These are phyloP conservation scores for Atrichornis clamosus DNA, from an alignment of 2,113 vertebrate species.

Conservation along the genomic window DNA sequence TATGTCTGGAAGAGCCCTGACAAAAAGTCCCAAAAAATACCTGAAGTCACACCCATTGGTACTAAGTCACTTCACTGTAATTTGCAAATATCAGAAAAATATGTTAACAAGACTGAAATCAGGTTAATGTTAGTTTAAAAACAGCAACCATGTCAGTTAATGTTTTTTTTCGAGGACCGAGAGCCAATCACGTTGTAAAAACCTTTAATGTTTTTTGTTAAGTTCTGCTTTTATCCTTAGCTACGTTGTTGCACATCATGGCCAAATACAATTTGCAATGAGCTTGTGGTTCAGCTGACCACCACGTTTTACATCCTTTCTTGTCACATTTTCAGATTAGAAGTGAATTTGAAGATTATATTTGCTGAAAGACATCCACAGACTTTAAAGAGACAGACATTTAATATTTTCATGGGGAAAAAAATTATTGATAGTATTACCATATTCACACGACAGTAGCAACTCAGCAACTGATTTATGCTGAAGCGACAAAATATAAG, in stretches of 20 bases:
- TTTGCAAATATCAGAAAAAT: neutral
- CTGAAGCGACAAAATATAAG: neutral
- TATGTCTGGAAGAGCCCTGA: neutral
- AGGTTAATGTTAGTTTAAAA: neutral
- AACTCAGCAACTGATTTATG: neutral
- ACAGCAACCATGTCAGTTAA: neutral
- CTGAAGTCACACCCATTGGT: neutral
- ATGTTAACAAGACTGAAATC: neutral
- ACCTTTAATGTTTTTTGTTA: neutral
- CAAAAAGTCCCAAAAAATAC: neutral
- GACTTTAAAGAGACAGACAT: neutral
- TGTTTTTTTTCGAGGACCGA: neutral
- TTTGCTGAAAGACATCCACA: neutral
- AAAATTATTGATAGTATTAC: neutral
- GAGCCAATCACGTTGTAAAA: neutral
- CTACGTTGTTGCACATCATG: neutral
- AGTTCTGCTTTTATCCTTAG: neutral
- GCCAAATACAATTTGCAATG: neutral
- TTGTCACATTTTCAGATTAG: neutral
- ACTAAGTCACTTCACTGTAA: neutral
- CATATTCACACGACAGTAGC: neutral
- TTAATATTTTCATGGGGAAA: neutral
- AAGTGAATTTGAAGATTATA: neutral
- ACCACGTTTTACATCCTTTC: neutral
- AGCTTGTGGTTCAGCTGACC: neutral